Evolutionary conservation across 2,888 invertebrate species (phyloP).

Genomic region (Hedya salicella): DNA sequence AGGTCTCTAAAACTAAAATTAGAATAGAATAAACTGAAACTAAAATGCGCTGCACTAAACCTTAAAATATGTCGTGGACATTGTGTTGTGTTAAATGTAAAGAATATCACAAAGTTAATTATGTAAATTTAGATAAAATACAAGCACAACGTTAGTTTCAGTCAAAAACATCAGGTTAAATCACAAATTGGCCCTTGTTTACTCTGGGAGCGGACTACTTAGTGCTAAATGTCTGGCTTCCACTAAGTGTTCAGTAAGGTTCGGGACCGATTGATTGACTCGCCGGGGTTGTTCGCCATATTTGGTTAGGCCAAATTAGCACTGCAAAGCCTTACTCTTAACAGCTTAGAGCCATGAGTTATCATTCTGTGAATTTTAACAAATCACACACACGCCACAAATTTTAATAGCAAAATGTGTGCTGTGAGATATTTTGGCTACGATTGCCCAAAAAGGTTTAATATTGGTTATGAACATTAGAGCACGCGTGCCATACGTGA

Average conservation of each 20-base stretch:
- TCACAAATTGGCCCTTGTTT: constrained; percentile 30
- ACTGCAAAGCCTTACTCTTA: constrained; percentile 1
- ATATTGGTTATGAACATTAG: too few relatives aligned
- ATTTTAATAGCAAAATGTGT: too few relatives aligned
- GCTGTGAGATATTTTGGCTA: too few relatives aligned
- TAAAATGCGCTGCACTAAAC: too few relatives aligned
- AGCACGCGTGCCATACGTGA: too few relatives aligned
- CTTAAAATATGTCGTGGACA: too few relatives aligned
- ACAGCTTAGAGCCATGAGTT: neutral
- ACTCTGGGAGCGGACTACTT: constrained; percentile 15
- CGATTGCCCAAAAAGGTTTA: too few relatives aligned
- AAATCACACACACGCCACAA: neutral
- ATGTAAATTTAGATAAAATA: neutral
- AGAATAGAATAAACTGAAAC: too few relatives aligned
- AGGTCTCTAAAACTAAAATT: too few relatives aligned
- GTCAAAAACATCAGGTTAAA: neutral
- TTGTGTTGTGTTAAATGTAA: too few relatives aligned
- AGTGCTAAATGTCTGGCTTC: constrained; percentile 18
- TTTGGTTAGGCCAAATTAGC: constrained; percentile 23
- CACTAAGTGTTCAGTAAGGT: constrained; percentile 30
- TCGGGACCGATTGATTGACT: constrained; percentile 36
- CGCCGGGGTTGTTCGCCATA: constrained; percentile 19
- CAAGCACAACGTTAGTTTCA: neutral
- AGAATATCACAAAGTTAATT: too few relatives aligned
- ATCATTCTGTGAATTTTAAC: neutral